Evolutionary conservation across 2,888 invertebrate genomes (phyloP), one percentile per base, ranked within the genome.

Genomic region (Eilema caniola): DNA sequence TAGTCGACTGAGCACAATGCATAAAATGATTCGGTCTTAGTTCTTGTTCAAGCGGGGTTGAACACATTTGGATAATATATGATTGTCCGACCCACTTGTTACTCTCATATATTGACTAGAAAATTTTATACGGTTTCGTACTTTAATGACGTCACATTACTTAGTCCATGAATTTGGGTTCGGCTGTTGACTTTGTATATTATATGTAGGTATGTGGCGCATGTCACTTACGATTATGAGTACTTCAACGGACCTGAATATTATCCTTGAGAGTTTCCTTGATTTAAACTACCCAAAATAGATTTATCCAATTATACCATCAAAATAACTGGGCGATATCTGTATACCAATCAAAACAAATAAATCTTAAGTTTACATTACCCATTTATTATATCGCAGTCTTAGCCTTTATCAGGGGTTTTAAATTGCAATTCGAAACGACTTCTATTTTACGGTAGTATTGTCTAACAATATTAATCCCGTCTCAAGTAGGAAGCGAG

Each of bases 71-170:
- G 71, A 28, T 28, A 28, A 75, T 73, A 73, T 78, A 78, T 84
- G 86, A 88, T 85, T 88, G 84, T 85, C n/a, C 85, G 82, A 78
- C 80, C 87, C 81, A 88, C 86, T 90, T 88, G 86, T 84, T 87
- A 87, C 87, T 87, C 87, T 90, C 86, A 88, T 89, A 88, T 14
- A 80, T 83, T 77, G 85, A 80, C 82, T 88, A 80, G 85, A 88
- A 92, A 92, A 83, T 91, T 91, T 84, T 83, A 81, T 74, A 81
- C 82, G 83, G 88, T 84, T 87, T 85, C 81, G 81, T 86, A 86
- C 85, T 89, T 87, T 87, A 88, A 89, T 88, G 86, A 86, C 86
- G 85, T 90, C 86, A 88, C 82, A 88, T 87, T 88, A 88, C 89
- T 89, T 85, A 86, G 78, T 85, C 85, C 85, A 85, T 88, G 89